phyloP scores from a whole-genome alignment of 1,140 invertebrate genomes.

The Leptinotarsa lineolata region DNA sequence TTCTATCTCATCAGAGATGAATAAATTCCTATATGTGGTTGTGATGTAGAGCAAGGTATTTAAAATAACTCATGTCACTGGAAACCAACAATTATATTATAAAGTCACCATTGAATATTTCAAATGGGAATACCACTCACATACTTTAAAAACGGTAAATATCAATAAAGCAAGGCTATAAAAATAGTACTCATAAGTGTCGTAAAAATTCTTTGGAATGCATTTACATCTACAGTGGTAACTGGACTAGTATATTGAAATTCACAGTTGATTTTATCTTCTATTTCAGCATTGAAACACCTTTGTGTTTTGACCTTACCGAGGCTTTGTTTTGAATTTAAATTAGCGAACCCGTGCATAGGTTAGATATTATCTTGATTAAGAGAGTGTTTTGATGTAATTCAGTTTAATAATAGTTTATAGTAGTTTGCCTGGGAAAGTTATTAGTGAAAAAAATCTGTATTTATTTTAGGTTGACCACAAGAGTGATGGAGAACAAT shows the following conservation, averaged over 20 bases:
- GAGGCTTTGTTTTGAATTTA: background rate
- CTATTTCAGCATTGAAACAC: background rate
- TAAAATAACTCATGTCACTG: no score
- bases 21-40: no score
- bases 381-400: background rate
- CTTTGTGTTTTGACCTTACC: background rate
- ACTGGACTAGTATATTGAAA: background rate
- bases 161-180: background rate
- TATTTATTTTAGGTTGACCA: no score
- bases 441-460: no score
- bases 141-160: background rate
- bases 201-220: background rate
- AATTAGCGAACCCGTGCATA: background rate
- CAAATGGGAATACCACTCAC: background rate
- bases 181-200: background rate
- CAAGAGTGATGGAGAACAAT: no score
- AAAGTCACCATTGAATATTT: background rate
- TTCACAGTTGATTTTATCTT: background rate
- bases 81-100: no score
- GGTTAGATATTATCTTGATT: background rate
- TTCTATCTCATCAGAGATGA: no score
- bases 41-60: no score
- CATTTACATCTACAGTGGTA: background rate
- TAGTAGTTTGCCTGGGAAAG: no score
- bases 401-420: background rate